These are phyloP conservation scores for Hipparchia sbordonii DNA, from an alignment of 2,888 invertebrate genomes.

Conservation along the genomic window DNA sequence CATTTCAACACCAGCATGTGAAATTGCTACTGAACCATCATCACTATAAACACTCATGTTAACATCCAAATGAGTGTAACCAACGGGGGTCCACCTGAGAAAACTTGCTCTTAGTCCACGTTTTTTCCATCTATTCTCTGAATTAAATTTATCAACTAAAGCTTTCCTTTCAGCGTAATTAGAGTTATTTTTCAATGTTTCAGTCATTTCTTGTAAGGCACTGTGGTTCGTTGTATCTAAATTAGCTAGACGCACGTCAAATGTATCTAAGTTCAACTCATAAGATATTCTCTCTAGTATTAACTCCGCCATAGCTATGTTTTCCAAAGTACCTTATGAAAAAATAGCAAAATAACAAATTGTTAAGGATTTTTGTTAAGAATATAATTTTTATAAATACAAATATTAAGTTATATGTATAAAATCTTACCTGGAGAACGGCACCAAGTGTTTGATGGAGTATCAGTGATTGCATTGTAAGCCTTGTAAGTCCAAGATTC, in stretches of 20 bases:
- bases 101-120: slow-evolving; percentile 86
- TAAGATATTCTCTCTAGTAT: slow-evolving; percentile 86
- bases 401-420: not conserved
- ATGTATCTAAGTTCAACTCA: slow-evolving; percentile 80
- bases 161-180: slow-evolving; percentile 74
- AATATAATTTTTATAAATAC: not conserved
- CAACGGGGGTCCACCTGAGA: slow-evolving; percentile 85
- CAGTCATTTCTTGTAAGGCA: slow-evolving; percentile 64
- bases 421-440: slow-evolving; percentile 79
- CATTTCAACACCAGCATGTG: slow-evolving; percentile 89
- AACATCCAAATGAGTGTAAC: slow-evolving; percentile 80
- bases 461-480: slow-evolving; percentile 55
- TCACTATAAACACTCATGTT: slow-evolving; percentile 85
- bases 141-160: slow-evolving; percentile 82
- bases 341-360: not conserved
- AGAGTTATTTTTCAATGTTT: slow-evolving; percentile 64
- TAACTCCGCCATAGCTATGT: slow-evolving; percentile 83
- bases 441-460: slow-evolving; percentile 50
- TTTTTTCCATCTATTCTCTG: slow-evolving; percentile 90
- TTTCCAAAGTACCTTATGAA: slow-evolving; percentile 84
- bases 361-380: no score
- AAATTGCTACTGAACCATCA: slow-evolving; percentile 87
- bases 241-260: slow-evolving; percentile 72
- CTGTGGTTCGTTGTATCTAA: slow-evolving; percentile 69
- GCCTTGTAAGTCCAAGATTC: slow-evolving; percentile 48